Percentiles rank a stretch among this genome's conserved stretches.
Evolutionary conservation across 2,113 vertebrate genomes (phyloP).

Genomic region (Sterna hirundo): DNA sequence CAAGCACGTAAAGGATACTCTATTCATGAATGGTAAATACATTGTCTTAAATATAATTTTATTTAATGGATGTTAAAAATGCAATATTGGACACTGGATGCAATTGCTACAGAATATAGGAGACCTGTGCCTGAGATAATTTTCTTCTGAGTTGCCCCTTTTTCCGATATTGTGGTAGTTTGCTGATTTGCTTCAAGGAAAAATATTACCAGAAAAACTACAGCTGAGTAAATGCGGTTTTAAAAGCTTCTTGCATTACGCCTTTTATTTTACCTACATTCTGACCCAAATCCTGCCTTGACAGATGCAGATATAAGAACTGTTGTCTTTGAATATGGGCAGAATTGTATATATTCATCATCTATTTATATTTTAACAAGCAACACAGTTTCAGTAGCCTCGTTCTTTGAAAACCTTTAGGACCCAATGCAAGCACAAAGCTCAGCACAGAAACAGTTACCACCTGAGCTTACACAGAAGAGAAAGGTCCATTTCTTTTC

Average conservation of each 20-base stretch:
- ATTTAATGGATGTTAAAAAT: conserved; percentile 22
- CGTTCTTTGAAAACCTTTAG: not conserved
- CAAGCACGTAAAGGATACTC: not conserved
- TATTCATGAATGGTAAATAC: conserved; percentile 9
- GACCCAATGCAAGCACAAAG: not conserved
- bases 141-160: conserved; percentile 11
- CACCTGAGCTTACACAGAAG: not conserved
- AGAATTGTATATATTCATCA: not conserved
- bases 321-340: conserved; percentile 42
- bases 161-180: not conserved
- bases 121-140: not conserved
- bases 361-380: not conserved
- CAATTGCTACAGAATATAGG: not conserved
- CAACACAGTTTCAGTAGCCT: not conserved
- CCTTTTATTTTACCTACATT: conserved; percentile 55
- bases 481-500: not conserved
- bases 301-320: conserved; percentile 18
- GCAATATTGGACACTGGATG: not conserved
- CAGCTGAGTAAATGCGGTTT: not conserved
- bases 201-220: not conserved
- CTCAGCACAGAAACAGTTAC: not conserved
- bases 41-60: not conserved
- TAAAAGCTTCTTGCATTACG: conserved; percentile 47
- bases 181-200: not conserved
- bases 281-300: conserved; percentile 24